These are phyloP conservation scores for Sebastes vulpes DNA, from an alignment of 2,797 vertebrate species.

Conservation along the genomic window DNA sequence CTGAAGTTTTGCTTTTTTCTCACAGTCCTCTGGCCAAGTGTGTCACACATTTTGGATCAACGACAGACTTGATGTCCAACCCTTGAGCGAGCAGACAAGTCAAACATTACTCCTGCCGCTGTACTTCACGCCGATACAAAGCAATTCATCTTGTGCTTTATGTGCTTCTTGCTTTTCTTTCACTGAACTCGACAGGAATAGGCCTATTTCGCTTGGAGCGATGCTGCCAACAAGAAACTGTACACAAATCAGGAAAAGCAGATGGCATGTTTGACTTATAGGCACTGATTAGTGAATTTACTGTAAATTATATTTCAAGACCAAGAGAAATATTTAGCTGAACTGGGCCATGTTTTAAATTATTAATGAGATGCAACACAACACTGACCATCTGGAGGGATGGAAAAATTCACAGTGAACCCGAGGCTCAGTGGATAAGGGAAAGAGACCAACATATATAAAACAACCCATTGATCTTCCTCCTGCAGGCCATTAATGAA, in stretches of 20 bases:
- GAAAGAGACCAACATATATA: slow-evolving; percentile 19
- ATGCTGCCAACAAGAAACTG: slow-evolving; percentile 17
- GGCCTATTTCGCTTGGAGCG: not conserved
- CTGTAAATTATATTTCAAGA: slow-evolving; percentile 7
- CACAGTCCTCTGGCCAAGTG: slow-evolving; percentile 15
- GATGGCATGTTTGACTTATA: slow-evolving; percentile 44
- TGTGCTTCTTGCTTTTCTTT: slow-evolving; percentile 10
- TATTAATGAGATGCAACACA: slow-evolving; percentile 58
- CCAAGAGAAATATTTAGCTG: slow-evolving; percentile 45
- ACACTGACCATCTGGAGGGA: slow-evolving; percentile 57
- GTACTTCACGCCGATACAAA: slow-evolving; percentile 22
- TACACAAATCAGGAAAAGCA: slow-evolving; percentile 39
- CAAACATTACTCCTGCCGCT: slow-evolving; percentile 31
- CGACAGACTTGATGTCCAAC: slow-evolving; percentile 33
- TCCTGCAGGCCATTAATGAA: slow-evolving; percentile 58
- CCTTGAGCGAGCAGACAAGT: slow-evolving; percentile 28
- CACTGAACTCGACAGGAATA: slow-evolving; percentile 15
- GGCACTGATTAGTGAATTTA: slow-evolving; percentile 16
- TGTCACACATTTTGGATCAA: slow-evolving; percentile 22
- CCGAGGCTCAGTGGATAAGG: slow-evolving; percentile 3
- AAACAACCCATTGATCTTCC: slow-evolving; percentile 56
- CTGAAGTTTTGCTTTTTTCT: slow-evolving; percentile 8
- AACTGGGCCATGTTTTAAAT: slow-evolving; percentile 45
- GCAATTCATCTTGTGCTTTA: slow-evolving; percentile 31
- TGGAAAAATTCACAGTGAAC: slow-evolving; percentile 30